These are phyloP conservation scores for Leistus spinibarbis DNA, from an alignment of 2,888 invertebrate genomes.

Conservation along the genomic window DNA sequence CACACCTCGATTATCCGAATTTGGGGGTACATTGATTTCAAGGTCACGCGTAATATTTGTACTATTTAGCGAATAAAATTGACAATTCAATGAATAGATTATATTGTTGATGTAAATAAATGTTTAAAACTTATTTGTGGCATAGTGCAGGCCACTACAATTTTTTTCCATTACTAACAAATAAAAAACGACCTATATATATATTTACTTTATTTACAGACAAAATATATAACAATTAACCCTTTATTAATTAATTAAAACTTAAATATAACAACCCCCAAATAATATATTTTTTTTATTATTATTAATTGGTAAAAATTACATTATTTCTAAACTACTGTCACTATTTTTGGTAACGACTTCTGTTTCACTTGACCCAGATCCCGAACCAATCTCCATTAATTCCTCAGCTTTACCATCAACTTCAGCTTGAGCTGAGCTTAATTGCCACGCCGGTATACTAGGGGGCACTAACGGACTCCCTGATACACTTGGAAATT, in stretches of 20 bases:
- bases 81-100: background rate
- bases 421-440: conserved; percentile 61
- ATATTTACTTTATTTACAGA: background rate
- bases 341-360: conserved; percentile 77
- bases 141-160: background rate
- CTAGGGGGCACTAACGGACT: conserved; percentile 69
- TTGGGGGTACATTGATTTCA: background rate
- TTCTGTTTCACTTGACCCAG: conserved; percentile 72
- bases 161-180: background rate
- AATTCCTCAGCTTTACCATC: conserved; percentile 63
- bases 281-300: background rate
- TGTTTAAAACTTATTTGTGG: conserved; percentile 23
- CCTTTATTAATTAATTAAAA: background rate
- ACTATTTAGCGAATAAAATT: conserved; percentile 8
- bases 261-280: background rate
- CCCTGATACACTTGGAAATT: conserved; percentile 72
- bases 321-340: conserved; percentile 78
- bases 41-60: background rate
- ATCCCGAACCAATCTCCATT: conserved; percentile 60
- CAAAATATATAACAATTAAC: background rate
- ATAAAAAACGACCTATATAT: background rate
- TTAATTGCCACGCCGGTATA: conserved; percentile 82
- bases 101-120: conserved; percentile 31
- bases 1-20: no score
- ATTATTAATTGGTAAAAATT: conserved; percentile 47